phyloP scores from a whole-genome alignment of 2,888 invertebrate species.

The Dynastes tityus region DNA sequence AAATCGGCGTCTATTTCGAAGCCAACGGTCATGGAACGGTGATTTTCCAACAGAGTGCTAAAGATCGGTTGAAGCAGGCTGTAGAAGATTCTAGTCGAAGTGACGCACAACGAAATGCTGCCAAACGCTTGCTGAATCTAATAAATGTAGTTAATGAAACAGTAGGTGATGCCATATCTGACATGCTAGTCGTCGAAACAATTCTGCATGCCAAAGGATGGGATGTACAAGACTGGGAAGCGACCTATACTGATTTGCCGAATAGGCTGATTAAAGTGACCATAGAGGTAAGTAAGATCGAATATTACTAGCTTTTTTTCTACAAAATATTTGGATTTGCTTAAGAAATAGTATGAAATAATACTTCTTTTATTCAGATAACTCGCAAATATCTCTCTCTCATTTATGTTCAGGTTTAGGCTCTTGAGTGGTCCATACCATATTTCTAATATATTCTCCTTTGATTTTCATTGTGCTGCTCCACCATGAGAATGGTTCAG shows the following conservation, averaged over 20 bases:
- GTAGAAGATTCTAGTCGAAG: slow-evolving; percentile 63
- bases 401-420: too few relatives aligned
- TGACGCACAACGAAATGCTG: slow-evolving; percentile 72
- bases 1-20: slow-evolving; percentile 98
- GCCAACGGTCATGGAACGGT: slow-evolving; percentile 99
- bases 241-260: slow-evolving; percentile 88
- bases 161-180: slow-evolving; percentile 98
- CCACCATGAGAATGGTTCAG: too few relatives aligned
- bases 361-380: too few relatives aligned
- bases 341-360: neutral
- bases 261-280: slow-evolving; percentile 91
- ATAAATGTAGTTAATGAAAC: slow-evolving; percentile 94
- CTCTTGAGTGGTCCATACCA: too few relatives aligned
- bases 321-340: neutral
- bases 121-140: slow-evolving; percentile 77
- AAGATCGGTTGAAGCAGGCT: slow-evolving; percentile 73
- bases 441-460: too few relatives aligned
- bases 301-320: neutral
- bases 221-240: slow-evolving; percentile 86
- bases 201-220: slow-evolving; percentile 88
- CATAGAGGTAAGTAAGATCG: slow-evolving; percentile 74
- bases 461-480: too few relatives aligned
- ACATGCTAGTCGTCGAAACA: slow-evolving; percentile 94
- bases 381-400: too few relatives aligned
- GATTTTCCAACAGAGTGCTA: slow-evolving; percentile 83